A percentile compares a stretch with the other conserved stretches of the same genome.
phyloP scores from a whole-genome alignment of 2,888 invertebrate genomes.

The Phengaris arion region DNA sequence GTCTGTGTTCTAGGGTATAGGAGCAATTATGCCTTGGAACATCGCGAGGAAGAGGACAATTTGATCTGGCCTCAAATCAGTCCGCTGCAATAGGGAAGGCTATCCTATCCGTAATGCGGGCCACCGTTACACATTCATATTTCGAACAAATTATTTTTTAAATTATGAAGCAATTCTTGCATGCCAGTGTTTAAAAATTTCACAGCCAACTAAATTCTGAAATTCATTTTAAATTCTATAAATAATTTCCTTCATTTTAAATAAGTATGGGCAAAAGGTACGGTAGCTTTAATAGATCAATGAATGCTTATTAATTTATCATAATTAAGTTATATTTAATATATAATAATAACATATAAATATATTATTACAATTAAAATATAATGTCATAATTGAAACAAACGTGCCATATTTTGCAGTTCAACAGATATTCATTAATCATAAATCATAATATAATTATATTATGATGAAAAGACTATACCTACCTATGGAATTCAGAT shows the following conservation, averaged over 20 bases:
- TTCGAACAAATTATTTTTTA: constrained; percentile 7
- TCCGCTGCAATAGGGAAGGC: constrained; percentile 65
- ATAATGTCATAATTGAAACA: neutral
- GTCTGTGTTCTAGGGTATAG: constrained; percentile 58
- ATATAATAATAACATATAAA: too few species aligned
- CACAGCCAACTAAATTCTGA: neutral
- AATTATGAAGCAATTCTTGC: neutral
- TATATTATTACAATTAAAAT: neutral
- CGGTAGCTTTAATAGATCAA: too few species aligned
- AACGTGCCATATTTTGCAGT: neutral
- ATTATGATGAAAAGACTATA: too few species aligned
- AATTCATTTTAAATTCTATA: neutral
- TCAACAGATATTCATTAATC: too few species aligned
- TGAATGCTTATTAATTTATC: too few species aligned
- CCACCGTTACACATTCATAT: constrained; percentile 42
- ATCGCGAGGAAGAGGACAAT: constrained; percentile 71
- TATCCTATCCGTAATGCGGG: constrained; percentile 58
- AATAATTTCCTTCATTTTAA: neutral
- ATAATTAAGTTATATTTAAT: too few species aligned
- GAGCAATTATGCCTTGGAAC: constrained; percentile 57
- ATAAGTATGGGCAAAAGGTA: neutral
- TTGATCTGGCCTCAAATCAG: constrained; percentile 76
- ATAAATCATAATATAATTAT: too few species aligned
- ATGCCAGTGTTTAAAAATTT: neutral
- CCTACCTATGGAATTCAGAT: too few species aligned